phyloP scores from a whole-genome alignment of 2,113 vertebrate genomes.

The Hoplias malabaricus region DNA sequence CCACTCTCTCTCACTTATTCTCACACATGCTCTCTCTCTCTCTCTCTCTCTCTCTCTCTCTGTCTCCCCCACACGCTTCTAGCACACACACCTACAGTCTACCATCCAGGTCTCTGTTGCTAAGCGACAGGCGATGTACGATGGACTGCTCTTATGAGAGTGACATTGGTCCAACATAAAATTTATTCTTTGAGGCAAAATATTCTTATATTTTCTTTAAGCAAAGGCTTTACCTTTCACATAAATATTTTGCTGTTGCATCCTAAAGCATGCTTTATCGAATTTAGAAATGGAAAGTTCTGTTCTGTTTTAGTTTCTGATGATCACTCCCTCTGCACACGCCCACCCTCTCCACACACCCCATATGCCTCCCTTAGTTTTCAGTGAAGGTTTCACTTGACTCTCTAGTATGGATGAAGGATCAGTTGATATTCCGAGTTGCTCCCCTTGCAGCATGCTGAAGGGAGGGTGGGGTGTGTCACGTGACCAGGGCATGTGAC shows the following conservation, averaged over 20 bases:
- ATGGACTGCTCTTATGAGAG: constrained; percentile 74
- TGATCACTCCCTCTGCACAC: no score
- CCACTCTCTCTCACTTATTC: constrained; percentile 21
- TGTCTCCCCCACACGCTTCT: constrained; percentile 63
- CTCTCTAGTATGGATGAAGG: background rate
- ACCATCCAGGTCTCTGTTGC: constrained; percentile 79
- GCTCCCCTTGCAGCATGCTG: background rate
- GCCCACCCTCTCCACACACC: no score
- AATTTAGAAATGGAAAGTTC: background rate
- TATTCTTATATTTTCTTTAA: background rate
- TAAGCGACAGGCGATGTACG: constrained; percentile 72
- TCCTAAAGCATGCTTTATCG: background rate
- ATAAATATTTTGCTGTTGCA: background rate
- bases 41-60: constrained; percentile 45
- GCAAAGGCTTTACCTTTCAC: background rate
- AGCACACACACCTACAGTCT: constrained; percentile 76
- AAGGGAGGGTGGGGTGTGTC: constrained; percentile 35
- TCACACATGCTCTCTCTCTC: constrained; percentile 15
- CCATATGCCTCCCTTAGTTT: background rate
- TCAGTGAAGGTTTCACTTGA: background rate
- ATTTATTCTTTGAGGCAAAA: constrained; percentile 55
- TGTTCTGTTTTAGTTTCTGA: no score
- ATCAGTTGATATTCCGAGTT: background rate
- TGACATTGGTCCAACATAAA: constrained; percentile 72
- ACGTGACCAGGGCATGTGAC: constrained; percentile 47